Base-by-base conservation (phyloP, 2,113 vertebrate genomes). In the Periophthalmodon schlosseri region DNA sequence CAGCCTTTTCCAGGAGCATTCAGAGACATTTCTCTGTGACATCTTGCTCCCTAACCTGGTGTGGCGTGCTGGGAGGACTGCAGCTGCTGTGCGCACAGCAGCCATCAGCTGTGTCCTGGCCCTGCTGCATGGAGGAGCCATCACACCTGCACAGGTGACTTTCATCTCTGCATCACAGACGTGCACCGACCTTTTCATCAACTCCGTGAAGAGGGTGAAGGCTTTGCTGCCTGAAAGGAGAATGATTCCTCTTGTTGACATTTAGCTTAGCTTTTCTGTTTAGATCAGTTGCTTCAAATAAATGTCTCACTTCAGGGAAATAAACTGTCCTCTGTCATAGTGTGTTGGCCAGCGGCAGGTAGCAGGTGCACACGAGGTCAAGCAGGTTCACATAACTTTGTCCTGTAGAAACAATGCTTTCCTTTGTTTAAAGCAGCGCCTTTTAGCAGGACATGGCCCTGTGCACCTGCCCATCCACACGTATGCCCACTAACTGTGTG, bases 101-200 rank as follows among this genome's bases (percentile, higher is more conserved):
- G 94, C 95, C 6, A 91, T 98, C 65, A 96, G 96, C 72, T 98
- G 96, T 86, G 93, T 99, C 80, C 94, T 97, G 93, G 95, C 97
- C 1, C 92, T 98, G 50, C 79, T 95, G 79, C 93, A 94, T 64
- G 73, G 93, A 87, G 83, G 88, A 57, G 79, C 93, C 91, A 73
- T 95, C 91, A 6, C 91, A 80, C 83, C 90, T 8, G 69, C 92
- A 81, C 95, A 96, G 96, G 98, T 99, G 86, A 63, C 1, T 21
- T 60, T 57, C 65, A 67, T 54, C 28, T 23, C 3, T 16, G 36
- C 61, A 73, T 74, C 68, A 75, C 66, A 39, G 16, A 36, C 57
- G 66, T 64, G 67, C 70, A 71, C 58, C 61, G 50, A 70, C 23
- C 61, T 23, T 6, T 58, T 69, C 64, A 70, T 57, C 28, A 44